Evolutionary conservation across 2,888 invertebrate species (phyloP), one percentile per base, ranked within the genome.

Genomic region (Orthosia gracilis): DNA sequence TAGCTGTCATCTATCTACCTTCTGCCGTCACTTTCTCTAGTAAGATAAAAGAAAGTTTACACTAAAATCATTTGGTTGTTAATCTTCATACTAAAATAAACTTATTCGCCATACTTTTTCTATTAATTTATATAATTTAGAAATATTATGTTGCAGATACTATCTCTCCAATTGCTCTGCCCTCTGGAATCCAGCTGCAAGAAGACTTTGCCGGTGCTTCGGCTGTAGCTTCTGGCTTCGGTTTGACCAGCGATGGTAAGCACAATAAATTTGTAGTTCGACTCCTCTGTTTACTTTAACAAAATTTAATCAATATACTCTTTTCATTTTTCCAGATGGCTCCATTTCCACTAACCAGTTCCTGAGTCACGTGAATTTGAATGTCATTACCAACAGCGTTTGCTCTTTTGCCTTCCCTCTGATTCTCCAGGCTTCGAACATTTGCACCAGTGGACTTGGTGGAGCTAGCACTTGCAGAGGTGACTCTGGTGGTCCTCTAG

Each of bases 401-500:
- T 94, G 94, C 85, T 73, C 78, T 0, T 0, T 63, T 0, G 80
- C 87, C 12, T 94, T 90, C 87, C 92, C 91, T 2, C 4, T 87
- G 9, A 50, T 88, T 58, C 15, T 94, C 5, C 91, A 89, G 13
- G 1, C 67, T 31, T 86, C 88, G 57, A 92, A 94, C 86, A 88
- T 94, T 73, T 94, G 92, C 84, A 92, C 91, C 70, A 93, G 92
- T 57, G 91, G 92, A 0, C 5, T 86, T 12, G 90, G 90, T 4
- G 89, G 90, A 3, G 49, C 64, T 11, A 82, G 90, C 61, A 89
- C 89, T 3, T 94, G 94, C 84, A 66, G 82, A 0, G 94, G 94
- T 4, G 94, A 94, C 78, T 95, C 94, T 26, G 94, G 95, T 18
- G 94, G 94, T 3, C 95, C 94, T 13, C 88, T 95, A 12, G 80